Evolutionary conservation across 1,140 invertebrate genomes (phyloP), one percentile per base, ranked within the genome.

Genomic region (Conus betulinus): DNA sequence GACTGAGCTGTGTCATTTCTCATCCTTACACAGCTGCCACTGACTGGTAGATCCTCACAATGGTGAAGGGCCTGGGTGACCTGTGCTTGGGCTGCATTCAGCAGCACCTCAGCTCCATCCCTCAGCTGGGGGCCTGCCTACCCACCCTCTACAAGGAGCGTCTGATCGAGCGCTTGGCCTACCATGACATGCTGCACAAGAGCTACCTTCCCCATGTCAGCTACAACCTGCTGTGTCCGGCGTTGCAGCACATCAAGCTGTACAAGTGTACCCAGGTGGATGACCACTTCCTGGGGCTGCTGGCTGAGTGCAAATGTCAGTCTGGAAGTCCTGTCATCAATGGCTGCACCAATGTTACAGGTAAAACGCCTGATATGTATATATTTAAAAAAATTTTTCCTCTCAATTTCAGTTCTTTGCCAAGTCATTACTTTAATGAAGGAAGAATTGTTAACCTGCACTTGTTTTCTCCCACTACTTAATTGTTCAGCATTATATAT

Each of bases 61-160:
- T 93, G 91, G 92, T 93, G 90, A 92, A 92, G 74, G 85, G 87
- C n/a, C 78, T 93, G 25, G 89, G 90, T 76, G 93, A 93, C 71
- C 87, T 91, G 15, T 93, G 93, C 87, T 79, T 93, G 63, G 79
- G 84, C 55, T 93, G 92, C 85, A 90, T 93, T 53, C 88, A 90
- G 84, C 90, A 91, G 57, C 89, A 91, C 60, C 86, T 93, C 51
- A 84, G 89, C 39, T 57, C 81, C 23, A 92, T 93, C 76, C 90
- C 90, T 23, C 78, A 92, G 67, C 84, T 91, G 25, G 87, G 90
- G 79, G 52, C 82, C 3, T 67, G 84, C 82, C 90, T 94, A 13
- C 91, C 93, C 23, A 90, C 91, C 25, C 57, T 93, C 20, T 90
- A 93, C 89, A 94, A 94, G 91, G 93, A 94, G 88, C 67, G 91